Percentiles rank a stretch among this genome's conserved stretches.
These are phyloP conservation scores for Rhaphigaster nebulosa DNA, from an alignment of 2,888 invertebrate species.

Conservation along the genomic window DNA sequence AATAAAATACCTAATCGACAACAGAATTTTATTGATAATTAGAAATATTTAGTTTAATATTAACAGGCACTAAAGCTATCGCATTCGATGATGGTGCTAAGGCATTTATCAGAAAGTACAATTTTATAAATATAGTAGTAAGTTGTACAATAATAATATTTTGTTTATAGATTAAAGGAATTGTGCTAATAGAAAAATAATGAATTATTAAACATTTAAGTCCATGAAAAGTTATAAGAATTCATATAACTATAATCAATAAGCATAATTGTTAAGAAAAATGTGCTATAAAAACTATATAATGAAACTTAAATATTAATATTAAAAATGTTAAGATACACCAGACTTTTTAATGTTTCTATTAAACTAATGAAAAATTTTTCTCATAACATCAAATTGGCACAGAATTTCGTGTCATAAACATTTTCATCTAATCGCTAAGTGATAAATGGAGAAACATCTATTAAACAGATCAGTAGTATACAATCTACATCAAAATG, in stretches of 20 bases:
- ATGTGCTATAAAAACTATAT: background rate
- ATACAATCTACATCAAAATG: background rate
- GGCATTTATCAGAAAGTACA: background rate
- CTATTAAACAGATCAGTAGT: background rate
- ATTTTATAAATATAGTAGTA: background rate
- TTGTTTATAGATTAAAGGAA: background rate
- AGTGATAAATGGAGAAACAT: background rate
- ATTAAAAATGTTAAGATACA: background rate
- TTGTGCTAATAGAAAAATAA: background rate
- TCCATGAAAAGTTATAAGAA: background rate
- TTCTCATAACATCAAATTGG: background rate
- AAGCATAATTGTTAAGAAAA: background rate
- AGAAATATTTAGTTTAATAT: constrained; percentile 1
- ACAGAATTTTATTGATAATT: constrained; percentile 1
- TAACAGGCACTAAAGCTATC: constrained; percentile 38
- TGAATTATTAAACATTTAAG: background rate
- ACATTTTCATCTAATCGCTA: background rate
- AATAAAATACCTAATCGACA: background rate
- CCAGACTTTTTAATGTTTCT: background rate
- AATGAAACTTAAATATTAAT: background rate
- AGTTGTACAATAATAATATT: background rate
- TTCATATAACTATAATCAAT: background rate
- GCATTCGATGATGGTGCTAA: constrained; percentile 39
- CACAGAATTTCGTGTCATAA: background rate
- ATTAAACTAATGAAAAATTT: background rate